Evolutionary conservation across 1,140 invertebrate genomes (phyloP), one percentile per base, ranked within the genome.

Genomic region (Drosophila baimaii): DNA sequence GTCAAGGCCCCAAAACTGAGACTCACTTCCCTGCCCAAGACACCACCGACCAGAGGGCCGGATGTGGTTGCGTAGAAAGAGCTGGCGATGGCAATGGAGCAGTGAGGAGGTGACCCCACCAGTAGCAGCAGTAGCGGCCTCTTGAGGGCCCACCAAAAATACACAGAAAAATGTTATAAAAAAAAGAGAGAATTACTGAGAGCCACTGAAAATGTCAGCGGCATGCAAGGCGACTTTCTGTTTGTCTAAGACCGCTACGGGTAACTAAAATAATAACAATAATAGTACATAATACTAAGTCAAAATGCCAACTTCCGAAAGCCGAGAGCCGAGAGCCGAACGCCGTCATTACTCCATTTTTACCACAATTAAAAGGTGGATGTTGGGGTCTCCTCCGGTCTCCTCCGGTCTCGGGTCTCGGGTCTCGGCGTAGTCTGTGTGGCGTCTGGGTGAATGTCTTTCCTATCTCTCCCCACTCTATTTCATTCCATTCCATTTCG

Each of bases 21-120:
- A 72, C 46, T 66, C 62, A 19, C 23, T 17, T 57, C 25, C 62
- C 27, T 0, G 6, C 17, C 39, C 21, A 12, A 9, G 54, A 65
- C 35, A 59, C 77, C 29, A 31, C 1, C 2, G 27, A 7, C 27
- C 46, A n/a, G 58, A 72, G 65, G 75, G 77, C 81, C 81, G 81
- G 81, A 84, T 84, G 81, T 84, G 81, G 81, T 84, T 84, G 81
- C 81, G 81, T 83, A 77, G 76, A 84, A 66, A 84, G 71, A 56
- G 31, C 17, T 7, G 10, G 27, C n/a, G 15, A 37, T n/a, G n/a
- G n/a, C n/a, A n/a, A n/a, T 9, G 33, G 46, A 23, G 15, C 15
- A 25, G 23, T 9, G n/a, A 5, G 46, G 43, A 46, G 57, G 44
- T 31, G 57, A 66, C 55, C 41, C 63, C 63, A 51, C 54, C 54